phyloP scores from a whole-genome alignment of 2,888 invertebrate genomes.

The Chaitophorus viminalis region DNA sequence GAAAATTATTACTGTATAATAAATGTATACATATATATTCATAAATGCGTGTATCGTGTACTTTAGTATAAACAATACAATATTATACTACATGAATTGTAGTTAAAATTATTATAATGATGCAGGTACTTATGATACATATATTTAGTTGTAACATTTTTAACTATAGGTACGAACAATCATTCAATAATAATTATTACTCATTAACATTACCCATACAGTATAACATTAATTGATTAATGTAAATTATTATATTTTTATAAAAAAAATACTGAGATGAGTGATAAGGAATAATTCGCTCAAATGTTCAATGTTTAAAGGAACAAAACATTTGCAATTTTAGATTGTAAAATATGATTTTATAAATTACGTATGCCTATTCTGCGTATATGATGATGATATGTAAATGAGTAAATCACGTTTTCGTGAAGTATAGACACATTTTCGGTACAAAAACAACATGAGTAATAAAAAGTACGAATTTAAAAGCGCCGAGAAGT shows the following conservation, averaged over 20 bases:
- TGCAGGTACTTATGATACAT: not conserved
- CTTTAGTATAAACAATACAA: not conserved
- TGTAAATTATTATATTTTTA: too few species aligned
- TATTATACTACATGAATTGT: not conserved
- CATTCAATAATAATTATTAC: not conserved
- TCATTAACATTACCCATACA: too few species aligned
- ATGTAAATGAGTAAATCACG: slow-evolving; percentile 29
- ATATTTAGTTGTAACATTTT: not conserved
- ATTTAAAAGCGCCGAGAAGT: slow-evolving; percentile 24
- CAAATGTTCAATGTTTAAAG: not conserved
- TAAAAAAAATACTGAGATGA: too few species aligned
- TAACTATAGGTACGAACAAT: not conserved
- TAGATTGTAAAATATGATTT: slow-evolving; percentile 38
- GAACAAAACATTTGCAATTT: slow-evolving; percentile 4
- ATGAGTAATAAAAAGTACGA: slow-evolving; percentile 38
- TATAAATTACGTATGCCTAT: slow-evolving; percentile 9
- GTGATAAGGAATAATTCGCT: too few species aligned
- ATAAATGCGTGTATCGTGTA: not conserved
- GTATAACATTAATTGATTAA: too few species aligned
- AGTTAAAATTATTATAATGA: not conserved
- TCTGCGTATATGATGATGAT: slow-evolving; percentile 3
- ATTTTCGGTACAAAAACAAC: slow-evolving; percentile 46
- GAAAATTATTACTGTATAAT: too few species aligned
- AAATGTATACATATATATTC: not conserved
- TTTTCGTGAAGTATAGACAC: not conserved